Evolutionary conservation across 2,888 invertebrate species (phyloP).

Genomic region (Dasysyrphus albostriatus): DNA sequence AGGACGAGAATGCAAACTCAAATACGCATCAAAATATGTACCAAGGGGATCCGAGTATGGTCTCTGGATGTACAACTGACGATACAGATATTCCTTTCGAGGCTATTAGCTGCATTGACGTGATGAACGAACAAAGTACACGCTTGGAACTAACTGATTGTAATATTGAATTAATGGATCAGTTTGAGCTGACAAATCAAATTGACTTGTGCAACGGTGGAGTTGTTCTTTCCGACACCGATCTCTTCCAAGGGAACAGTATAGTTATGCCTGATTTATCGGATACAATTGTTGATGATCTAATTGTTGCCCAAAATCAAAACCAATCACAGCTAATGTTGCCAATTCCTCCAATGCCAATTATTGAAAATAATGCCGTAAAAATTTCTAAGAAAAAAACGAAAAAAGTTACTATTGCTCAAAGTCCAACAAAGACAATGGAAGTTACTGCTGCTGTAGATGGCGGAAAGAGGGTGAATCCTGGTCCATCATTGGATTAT

Average conservation of each 20-base stretch:
- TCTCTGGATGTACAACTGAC: constrained; percentile 78
- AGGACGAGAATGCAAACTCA: constrained; percentile 68
- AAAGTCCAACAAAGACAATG: constrained; percentile 57
- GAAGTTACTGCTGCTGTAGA: constrained; percentile 33
- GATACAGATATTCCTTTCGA: constrained; percentile 77
- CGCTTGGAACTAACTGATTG: constrained; percentile 81
- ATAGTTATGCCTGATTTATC: constrained; percentile 76
- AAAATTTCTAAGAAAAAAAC: constrained; percentile 57
- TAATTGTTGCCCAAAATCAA: constrained; percentile 52
- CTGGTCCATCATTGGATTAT: constrained; percentile 84
- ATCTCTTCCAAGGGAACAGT: constrained; percentile 78
- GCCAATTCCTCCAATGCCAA: constrained; percentile 57
- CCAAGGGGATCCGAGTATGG: constrained; percentile 79
- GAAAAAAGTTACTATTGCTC: constrained; percentile 67
- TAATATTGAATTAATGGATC: constrained; percentile 83
- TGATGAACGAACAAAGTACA: constrained; percentile 70
- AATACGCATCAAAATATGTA: constrained; percentile 76
- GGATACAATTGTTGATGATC: constrained; percentile 52
- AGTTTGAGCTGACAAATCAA: constrained; percentile 82
- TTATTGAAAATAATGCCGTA: constrained; percentile 57
- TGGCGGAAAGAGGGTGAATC: constrained; percentile 32
- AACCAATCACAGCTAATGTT: constrained; percentile 56
- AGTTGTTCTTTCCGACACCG: constrained; percentile 77
- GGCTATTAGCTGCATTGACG: constrained; percentile 45
- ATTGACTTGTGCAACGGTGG: constrained; percentile 81